Evolutionary conservation across 2,797 vertebrate genomes (phyloP), one percentile per base, ranked within the genome.

Genomic region (Gambusia yucatana): DNA sequence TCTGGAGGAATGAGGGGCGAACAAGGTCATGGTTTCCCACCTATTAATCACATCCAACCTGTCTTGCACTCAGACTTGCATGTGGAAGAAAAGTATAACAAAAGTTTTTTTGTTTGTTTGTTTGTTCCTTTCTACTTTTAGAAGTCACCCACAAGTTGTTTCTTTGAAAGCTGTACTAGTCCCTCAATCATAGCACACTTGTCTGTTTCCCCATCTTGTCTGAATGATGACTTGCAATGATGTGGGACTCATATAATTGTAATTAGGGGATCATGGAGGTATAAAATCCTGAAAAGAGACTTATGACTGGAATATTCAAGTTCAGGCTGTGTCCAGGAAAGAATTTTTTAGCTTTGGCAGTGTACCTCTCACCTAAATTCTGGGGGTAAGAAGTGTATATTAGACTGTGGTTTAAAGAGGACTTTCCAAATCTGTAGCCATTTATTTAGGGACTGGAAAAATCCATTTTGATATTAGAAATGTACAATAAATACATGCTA

Each of bases 1-100:
- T 77, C 72, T 75, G 84, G 75, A 73, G 75, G 74, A 77, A 82
- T 50, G 74, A 81, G 65, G 75, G 81, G 76, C 81, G 41, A 87
- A 88, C 84, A 75, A 88, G 83, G 89, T 90, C 81, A 77, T 57
- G n/a, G 77, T 81, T 85, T 92, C 87, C 41, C 75, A 84, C 70
- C 48, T 72, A 84, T 73, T 85, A 75, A 88, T 84, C 79, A 67
- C 82, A 52, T 80, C 77, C 77, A 69, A 79, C 78, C 87, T 82
- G 78, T 80, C 76, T 80, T 77, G 73, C 63, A 65, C 63, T 59
- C 59, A 73, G 55, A 72, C 65, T 73, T 13, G 52, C 48, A 59
- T 17, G 36, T 75, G 39, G 44, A 76, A 72, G 36, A 69, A 61
- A 76, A 28, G 78, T 72, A 75, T 55, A 75, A 73, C 82, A 48